A percentile compares a stretch with the other conserved stretches of the same genome.
These are phyloP conservation scores for Lithobates sylvaticus DNA, from an alignment of 2,797 vertebrate genomes.

Conservation along the genomic window DNA sequence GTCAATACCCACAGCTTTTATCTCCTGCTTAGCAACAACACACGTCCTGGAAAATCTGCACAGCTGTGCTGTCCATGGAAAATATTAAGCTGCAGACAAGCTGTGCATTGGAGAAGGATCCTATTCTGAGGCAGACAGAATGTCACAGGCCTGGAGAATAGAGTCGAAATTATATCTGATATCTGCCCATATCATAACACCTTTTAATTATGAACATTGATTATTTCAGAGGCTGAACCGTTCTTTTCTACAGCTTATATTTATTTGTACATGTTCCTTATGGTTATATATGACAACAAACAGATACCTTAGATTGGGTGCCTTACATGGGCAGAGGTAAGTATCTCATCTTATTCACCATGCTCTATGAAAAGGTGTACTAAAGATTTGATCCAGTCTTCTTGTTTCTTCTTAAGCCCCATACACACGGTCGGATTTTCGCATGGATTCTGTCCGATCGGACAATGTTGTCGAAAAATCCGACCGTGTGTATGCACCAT, in stretches of 20 bases:
- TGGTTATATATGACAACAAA: no score
- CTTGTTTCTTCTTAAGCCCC: no score
- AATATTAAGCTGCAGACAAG: slow-evolving; percentile 6
- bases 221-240: not conserved
- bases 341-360: no score
- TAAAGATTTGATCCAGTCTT: no score
- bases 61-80: slow-evolving; percentile 25
- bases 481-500: no score
- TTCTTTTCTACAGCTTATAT: not conserved
- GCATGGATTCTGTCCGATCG: no score
- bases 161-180: not conserved
- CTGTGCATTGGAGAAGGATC: not conserved
- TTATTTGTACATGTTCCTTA: not conserved
- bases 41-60: slow-evolving; percentile 30
- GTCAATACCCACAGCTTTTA: slow-evolving; percentile 33
- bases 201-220: not conserved
- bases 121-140: not conserved
- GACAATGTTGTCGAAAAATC: no score
- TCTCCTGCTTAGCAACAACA: slow-evolving; percentile 51
- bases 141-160: not conserved
- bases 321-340: no score
- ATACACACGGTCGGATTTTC: no score
- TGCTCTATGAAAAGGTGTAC: no score
- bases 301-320: no score
- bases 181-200: not conserved